Evolutionary conservation across 1,140 invertebrate genomes (phyloP), one percentile per base, ranked within the genome.

Genomic region (Pseudomyrmex gracilis): DNA sequence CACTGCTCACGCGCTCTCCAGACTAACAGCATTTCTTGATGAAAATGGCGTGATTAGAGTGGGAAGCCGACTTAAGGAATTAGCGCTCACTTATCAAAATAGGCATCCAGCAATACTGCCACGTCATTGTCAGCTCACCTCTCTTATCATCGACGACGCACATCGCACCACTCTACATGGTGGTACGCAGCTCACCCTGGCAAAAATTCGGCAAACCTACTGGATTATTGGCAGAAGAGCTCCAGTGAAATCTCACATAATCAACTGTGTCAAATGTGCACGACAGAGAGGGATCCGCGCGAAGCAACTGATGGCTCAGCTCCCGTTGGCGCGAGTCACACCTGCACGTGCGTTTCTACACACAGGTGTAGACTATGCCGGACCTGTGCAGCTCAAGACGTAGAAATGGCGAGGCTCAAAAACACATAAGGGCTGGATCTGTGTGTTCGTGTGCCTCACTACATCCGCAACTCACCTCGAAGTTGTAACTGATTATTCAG

Each of bases 61-160:
- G 3, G 24, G 24, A 24, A 2, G 24, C 1, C 24, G 24, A 34
- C 24, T 34, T 5, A 5, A 34, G 3, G 24, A 34, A 10, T 17
- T 10, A 0, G 57, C 88, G 0, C 9, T 67, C 24, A 34, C 1
- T 58, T 92, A 0, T 47, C 34, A 13, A 1, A 17, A 8, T 78
- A 89, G 87, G 15, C 90, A 92, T 73, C 88, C 89, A 0, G 10
- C 17, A 0, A 91, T 92, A 9, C 61, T 92, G 17, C 87, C 90
- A 0, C 71, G 70, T 0, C 45, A 90, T 0, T 80, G 76, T 15
- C 47, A 58, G 1, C 24, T 92, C 3, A 86, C 87, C 0, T 61
- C 12, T 0, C 61, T 93, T 10, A 64, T 93, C 8, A 91, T 91
- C 0, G 15, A 83, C 0, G 17, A 91, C 34, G 74, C 90, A 1